Percentiles rank a stretch among this genome's conserved stretches.
phyloP scores from a whole-genome alignment of 2,797 vertebrate genomes.

The Novumbra hubbsi region DNA sequence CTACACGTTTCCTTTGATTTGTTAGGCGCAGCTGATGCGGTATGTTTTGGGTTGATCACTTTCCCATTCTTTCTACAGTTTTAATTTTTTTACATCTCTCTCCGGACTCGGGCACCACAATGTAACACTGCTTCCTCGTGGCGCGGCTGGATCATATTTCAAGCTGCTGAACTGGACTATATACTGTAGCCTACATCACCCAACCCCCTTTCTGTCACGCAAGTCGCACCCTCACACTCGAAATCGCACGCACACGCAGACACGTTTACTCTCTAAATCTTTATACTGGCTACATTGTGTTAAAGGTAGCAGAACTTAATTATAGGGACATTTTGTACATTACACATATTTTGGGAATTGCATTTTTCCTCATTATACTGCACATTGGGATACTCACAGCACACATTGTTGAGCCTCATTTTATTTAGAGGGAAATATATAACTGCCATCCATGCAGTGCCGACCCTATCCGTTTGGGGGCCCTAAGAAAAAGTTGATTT shows the following conservation, averaged over 20 bases:
- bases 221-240: neutral
- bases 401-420: neutral
- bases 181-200: conserved; percentile 20
- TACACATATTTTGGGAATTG: neutral
- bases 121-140: conserved; percentile 35
- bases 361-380: neutral
- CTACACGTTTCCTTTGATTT: conserved; percentile 24
- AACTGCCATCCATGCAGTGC: neutral
- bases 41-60: conserved; percentile 30
- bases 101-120: conserved; percentile 35
- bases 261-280: neutral
- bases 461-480: too few relatives aligned
- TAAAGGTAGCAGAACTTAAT: neutral
- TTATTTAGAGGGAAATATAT: neutral
- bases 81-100: conserved; percentile 21
- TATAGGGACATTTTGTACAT: neutral
- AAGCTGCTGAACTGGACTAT: conserved; percentile 65
- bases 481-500: too few relatives aligned
- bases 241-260: neutral
- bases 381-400: neutral
- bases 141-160: conserved; percentile 67
- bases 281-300: neutral
- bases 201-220: neutral
- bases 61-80: neutral
- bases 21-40: conserved; percentile 55